These are phyloP conservation scores for Otus sunia DNA, from an alignment of 2,113 vertebrate species.

Conservation along the genomic window DNA sequence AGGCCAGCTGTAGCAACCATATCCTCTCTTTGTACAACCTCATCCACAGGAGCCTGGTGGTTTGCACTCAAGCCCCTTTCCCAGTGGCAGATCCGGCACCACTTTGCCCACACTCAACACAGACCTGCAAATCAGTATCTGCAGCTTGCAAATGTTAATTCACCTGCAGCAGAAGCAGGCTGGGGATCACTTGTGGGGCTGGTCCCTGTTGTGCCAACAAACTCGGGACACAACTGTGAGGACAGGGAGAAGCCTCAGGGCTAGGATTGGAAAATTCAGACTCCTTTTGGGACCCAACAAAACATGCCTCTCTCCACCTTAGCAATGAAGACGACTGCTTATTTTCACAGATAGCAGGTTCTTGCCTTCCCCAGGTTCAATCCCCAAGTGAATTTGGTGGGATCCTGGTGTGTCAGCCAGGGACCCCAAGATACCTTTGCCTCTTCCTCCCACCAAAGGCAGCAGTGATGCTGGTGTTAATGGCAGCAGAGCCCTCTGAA, in stretches of 20 bases:
- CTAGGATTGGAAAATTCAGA: background rate
- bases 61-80: background rate
- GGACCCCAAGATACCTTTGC: background rate
- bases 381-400: background rate
- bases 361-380: background rate
- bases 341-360: background rate
- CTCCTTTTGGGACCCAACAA: background rate
- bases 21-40: background rate
- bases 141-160: background rate
- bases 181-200: background rate
- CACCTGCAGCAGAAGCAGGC: background rate
- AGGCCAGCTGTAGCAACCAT: background rate
- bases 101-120: background rate
- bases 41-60: accelerated
- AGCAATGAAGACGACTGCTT: background rate
- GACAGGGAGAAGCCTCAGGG: background rate
- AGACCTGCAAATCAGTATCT: background rate
- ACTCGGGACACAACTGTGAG: accelerated
- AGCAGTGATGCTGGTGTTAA: background rate
- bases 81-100: accelerated
- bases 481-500: background rate
- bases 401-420: background rate
- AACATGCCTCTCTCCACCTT: background rate
- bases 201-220: background rate
- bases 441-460: background rate